phyloP scores from a whole-genome alignment of 2,888 invertebrate species.

The Adelognathus sp. region DNA sequence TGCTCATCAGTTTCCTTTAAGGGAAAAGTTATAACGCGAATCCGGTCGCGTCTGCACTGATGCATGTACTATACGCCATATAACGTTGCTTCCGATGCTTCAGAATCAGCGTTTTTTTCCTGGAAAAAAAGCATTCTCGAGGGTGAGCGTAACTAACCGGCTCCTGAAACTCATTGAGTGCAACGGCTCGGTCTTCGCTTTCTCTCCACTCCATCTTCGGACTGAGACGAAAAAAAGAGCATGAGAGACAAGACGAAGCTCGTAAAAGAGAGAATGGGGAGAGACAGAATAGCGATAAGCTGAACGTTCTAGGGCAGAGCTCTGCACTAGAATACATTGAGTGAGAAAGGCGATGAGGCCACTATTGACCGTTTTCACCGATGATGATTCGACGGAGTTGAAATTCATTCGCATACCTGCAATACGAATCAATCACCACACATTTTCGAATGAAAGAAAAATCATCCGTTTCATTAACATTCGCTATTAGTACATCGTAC shows the following conservation, averaged over 20 bases:
- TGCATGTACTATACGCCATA: background rate
- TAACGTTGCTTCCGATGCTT: background rate
- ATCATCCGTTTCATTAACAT: too few relatives aligned
- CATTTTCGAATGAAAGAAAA: too few relatives aligned
- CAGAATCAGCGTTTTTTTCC: background rate
- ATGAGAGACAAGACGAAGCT: background rate
- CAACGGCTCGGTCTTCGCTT: constrained; percentile 2
- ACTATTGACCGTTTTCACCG: constrained; percentile 21
- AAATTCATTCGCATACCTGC: background rate
- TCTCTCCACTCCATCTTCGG: background rate
- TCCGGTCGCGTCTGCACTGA: background rate
- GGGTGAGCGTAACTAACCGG: constrained; percentile 30
- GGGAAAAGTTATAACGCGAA: constrained; percentile 45
- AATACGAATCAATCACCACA: background rate
- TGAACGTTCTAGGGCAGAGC: too few relatives aligned
- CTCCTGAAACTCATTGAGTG: constrained; percentile 46
- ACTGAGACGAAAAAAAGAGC: background rate
- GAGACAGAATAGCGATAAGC: background rate
- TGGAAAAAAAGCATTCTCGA: background rate
- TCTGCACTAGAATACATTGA: too few relatives aligned
- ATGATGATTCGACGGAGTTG: background rate
- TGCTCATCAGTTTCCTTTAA: constrained; percentile 46
- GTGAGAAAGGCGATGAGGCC: too few relatives aligned
- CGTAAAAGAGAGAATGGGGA: background rate
- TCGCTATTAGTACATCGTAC: too few relatives aligned